phyloP scores from a whole-genome alignment of 1,140 invertebrate species.

The Aleiodes sp. region DNA sequence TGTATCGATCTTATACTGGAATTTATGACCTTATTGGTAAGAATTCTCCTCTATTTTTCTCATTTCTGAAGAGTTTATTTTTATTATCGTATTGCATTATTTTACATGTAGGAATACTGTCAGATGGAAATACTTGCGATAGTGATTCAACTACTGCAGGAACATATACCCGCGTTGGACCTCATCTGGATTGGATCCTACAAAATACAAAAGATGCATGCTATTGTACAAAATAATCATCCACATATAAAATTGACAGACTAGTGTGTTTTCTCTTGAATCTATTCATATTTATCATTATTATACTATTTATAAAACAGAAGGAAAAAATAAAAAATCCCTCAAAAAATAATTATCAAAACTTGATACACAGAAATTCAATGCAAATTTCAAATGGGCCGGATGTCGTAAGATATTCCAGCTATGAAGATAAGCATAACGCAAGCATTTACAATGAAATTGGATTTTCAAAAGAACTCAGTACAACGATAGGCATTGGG shows the following conservation, averaged over 20 bases:
- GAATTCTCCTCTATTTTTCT: background rate
- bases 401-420: background rate
- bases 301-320: too few species aligned
- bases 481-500: background rate
- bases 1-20: slow-evolving; percentile 59
- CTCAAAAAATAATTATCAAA: background rate
- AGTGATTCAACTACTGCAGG: slow-evolving; percentile 58
- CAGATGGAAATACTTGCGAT: slow-evolving; percentile 63
- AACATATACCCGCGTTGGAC: slow-evolving; percentile 71
- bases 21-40: slow-evolving; percentile 66
- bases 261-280: too few species aligned
- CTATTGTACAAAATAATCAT: slow-evolving; percentile 66
- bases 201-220: slow-evolving; percentile 68
- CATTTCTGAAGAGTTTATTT: background rate
- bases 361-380: background rate
- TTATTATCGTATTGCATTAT: background rate
- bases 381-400: background rate
- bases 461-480: background rate
- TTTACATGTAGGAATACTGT: slow-evolving; percentile 57
- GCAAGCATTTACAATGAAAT: background rate
- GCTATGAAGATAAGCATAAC: background rate
- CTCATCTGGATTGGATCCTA: slow-evolving; percentile 72
- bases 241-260: too few species aligned
- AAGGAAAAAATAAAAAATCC: background rate
- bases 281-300: too few species aligned